These are phyloP conservation scores for Poeciliopsis infans DNA, from an alignment of 2,797 vertebrate genomes.

Conservation along the genomic window DNA sequence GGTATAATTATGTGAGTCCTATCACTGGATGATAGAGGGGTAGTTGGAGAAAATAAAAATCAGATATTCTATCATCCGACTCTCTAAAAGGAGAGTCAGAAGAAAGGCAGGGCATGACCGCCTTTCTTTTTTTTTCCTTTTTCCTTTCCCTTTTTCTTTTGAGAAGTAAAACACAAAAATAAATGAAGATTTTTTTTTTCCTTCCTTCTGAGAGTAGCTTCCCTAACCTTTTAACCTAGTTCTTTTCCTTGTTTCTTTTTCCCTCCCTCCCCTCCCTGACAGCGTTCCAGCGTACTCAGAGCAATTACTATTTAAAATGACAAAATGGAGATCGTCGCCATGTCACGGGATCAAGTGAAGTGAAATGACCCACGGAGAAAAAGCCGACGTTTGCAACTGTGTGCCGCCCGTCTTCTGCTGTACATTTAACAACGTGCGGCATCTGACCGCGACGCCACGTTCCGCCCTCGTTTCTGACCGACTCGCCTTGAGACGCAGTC, in stretches of 20 bases:
- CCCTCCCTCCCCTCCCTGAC: conserved; percentile 16
- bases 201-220: conserved; percentile 8
- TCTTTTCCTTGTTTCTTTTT: conserved; percentile 28
- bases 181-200: conserved; percentile 3
- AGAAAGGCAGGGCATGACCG: conserved; percentile 26
- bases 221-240: conserved; percentile 32
- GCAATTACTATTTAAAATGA: conserved; percentile 75
- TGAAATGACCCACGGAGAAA: conserved; percentile 73
- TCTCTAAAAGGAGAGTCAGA: conserved; percentile 30
- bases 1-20: conserved; percentile 53
- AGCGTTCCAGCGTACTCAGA: conserved; percentile 46
- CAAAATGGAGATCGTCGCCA: conserved; percentile 72
- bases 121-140: conserved; percentile 1
- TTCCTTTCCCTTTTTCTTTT: background rate
- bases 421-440: conserved; percentile 45
- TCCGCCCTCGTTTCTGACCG: conserved; percentile 41
- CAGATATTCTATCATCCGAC: conserved; percentile 45
- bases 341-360: conserved; percentile 74
- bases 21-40: conserved; percentile 51
- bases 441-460: conserved; percentile 50
- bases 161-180: conserved; percentile 33
- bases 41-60: conserved; percentile 58
- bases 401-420: conserved; percentile 12
- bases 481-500: conserved; percentile 50
- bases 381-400: conserved; percentile 50